Conservation (phyloP, 2,113 vertebrate genomes). For the Orycteropus afer region DNA sequence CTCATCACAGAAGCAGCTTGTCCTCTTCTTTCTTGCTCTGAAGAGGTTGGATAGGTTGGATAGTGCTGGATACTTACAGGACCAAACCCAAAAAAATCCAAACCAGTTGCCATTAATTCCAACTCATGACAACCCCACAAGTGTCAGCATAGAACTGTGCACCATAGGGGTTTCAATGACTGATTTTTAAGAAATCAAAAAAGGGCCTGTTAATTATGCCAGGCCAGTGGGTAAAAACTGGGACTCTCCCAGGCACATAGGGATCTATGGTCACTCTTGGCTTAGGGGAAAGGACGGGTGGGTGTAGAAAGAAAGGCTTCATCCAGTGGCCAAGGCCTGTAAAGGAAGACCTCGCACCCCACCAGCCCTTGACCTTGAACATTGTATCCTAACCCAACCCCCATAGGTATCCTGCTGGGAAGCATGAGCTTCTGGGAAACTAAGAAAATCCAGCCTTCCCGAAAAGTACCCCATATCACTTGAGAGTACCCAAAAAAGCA, state of each 20-base stretch:
- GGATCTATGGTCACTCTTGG: background rate
- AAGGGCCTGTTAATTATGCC: background rate
- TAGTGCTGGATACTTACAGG: no score
- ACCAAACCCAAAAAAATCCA: background rate
- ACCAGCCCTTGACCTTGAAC: background rate
- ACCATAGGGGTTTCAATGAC: background rate
- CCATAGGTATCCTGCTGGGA: background rate
- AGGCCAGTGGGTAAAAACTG: background rate
- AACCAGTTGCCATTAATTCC: background rate
- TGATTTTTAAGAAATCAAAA: background rate
- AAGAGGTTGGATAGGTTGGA: background rate
- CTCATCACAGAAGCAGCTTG: background rate
- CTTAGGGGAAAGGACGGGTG: background rate
- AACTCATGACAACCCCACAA: background rate
- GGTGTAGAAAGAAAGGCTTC: background rate
- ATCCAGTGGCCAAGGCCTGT: background rate
- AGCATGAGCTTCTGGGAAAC: background rate
- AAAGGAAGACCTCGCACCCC: fast-evolving
- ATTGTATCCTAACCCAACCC: background rate
- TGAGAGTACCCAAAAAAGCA: background rate
- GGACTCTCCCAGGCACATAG: background rate
- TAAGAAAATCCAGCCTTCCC: background rate
- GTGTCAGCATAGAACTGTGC: background rate
- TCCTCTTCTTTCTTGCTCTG: background rate
- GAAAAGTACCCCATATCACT: background rate